Evolutionary conservation across 2,113 vertebrate species (phyloP).

Genomic region (Dendropsophus ebraccatus): DNA sequence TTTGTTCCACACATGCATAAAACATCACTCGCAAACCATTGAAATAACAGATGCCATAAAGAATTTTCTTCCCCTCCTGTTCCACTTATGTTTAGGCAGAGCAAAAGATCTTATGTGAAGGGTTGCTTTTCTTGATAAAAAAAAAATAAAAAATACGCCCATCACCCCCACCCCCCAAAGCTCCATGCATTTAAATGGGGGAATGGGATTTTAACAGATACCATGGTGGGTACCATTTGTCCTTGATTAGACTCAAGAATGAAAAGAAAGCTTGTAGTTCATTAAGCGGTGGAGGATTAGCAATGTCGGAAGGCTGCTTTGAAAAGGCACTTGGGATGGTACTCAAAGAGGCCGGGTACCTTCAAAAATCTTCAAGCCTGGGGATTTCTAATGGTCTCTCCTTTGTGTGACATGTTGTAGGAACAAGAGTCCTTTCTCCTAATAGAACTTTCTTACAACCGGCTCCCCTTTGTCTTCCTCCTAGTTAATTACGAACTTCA

Average conservation of each 20-base stretch:
- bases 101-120: constrained; percentile 67
- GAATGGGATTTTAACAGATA: constrained; percentile 72
- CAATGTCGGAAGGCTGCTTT: constrained; percentile 75
- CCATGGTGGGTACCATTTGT: constrained; percentile 74
- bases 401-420: constrained; percentile 69
- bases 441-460: constrained; percentile 69
- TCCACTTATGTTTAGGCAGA: constrained; percentile 66
- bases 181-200: constrained; percentile 62
- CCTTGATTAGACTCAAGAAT: constrained; percentile 77
- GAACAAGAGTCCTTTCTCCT: constrained; percentile 84
- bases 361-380: constrained; percentile 69
- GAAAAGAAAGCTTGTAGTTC: constrained; percentile 89
- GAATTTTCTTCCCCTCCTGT: constrained; percentile 67
- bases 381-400: constrained; percentile 75
- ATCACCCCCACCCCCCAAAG: constrained; percentile 57
- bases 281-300: constrained; percentile 85
- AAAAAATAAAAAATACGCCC: too few species aligned
- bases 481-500: constrained; percentile 71
- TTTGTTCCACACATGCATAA: background rate
- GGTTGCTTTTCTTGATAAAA: constrained; percentile 66
- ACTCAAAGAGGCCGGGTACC: constrained; percentile 63
- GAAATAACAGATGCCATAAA: constrained; percentile 69
- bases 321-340: constrained; percentile 71
- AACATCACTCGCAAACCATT: constrained; percentile 62
- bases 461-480: constrained; percentile 74